Percentiles rank a stretch among this genome's conserved stretches.
These are phyloP conservation scores for Charadrius vociferus DNA, from an alignment of 2,113 vertebrate genomes.

Conservation along the genomic window DNA sequence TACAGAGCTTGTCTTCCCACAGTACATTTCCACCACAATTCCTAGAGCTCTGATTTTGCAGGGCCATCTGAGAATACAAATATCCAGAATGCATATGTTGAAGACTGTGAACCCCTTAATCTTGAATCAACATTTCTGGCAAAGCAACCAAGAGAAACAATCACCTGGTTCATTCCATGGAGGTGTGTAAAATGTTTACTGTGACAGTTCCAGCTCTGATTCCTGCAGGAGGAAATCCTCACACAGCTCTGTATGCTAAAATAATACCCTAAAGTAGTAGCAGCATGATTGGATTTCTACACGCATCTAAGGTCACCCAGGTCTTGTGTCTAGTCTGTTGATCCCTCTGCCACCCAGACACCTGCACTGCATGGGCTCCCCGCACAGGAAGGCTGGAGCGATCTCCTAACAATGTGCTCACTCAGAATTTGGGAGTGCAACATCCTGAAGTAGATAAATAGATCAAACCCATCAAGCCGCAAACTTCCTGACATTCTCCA, in stretches of 20 bases:
- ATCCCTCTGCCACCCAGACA: neutral
- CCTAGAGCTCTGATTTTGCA: neutral
- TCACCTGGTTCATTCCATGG: neutral
- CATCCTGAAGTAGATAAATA: neutral
- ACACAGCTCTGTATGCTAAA: neutral
- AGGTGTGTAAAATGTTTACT: neutral
- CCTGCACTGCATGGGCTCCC: neutral
- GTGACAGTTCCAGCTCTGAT: neutral
- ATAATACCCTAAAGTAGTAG: slow-evolving; percentile 25
- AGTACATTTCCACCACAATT: neutral
- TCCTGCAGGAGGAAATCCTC: slow-evolving; percentile 3
- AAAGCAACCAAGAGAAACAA: neutral
- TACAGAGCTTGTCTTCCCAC: neutral
- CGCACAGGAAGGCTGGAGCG: neutral
- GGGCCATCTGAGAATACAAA: neutral
- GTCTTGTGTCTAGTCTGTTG: neutral
- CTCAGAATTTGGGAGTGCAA: rapidly evolving
- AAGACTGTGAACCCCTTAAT: neutral
- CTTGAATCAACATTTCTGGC: neutral
- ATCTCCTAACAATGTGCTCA: neutral
- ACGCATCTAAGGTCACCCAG: neutral
- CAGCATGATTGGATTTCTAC: slow-evolving; percentile 52
- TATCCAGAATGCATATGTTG: rapidly evolving
- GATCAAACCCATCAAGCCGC: neutral
- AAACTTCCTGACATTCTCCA: neutral